phyloP scores from a whole-genome alignment of 1,140 invertebrate species.

The Diorhabda carinulata region DNA sequence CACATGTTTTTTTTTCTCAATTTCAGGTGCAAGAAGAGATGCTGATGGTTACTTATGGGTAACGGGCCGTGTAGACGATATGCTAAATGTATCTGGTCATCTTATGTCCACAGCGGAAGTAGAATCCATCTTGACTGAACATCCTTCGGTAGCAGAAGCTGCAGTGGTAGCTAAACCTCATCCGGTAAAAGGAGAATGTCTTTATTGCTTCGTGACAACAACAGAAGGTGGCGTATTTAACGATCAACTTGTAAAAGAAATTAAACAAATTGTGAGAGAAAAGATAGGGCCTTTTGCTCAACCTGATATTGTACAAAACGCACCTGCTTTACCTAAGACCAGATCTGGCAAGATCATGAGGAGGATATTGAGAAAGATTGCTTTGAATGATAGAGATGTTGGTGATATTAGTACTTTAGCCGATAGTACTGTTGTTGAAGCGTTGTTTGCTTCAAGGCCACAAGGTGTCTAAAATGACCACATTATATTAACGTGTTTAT shows the following conservation, averaged over 20 bases:
- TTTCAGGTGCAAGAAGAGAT: slow-evolving; percentile 79
- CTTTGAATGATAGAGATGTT: slow-evolving; percentile 79
- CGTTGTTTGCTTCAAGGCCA: slow-evolving; percentile 70
- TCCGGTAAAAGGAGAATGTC: slow-evolving; percentile 90
- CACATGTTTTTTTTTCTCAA: too few relatives aligned
- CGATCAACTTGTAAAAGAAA: slow-evolving; percentile 65
- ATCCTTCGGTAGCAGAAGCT: slow-evolving; percentile 80
- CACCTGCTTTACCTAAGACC: slow-evolving; percentile 91
- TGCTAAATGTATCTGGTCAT: slow-evolving; percentile 97
- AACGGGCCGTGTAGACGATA: slow-evolving; percentile 94
- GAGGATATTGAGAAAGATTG: slow-evolving; percentile 88
- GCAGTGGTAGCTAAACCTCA: slow-evolving; percentile 94
- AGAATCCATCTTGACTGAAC: slow-evolving; percentile 85
- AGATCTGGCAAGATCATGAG: slow-evolving; percentile 98
- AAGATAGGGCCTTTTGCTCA: slow-evolving; percentile 95
- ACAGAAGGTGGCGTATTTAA: slow-evolving; percentile 71
- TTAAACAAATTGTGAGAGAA: slow-evolving; percentile 81
- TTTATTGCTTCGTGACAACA: slow-evolving; percentile 94
- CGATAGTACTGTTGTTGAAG: slow-evolving; percentile 78
- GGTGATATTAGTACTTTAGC: slow-evolving; percentile 92
- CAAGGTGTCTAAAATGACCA: slow-evolving; percentile 23
- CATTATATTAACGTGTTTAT: too few relatives aligned
- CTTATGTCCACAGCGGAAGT: slow-evolving; percentile 95
- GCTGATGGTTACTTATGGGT: slow-evolving; percentile 95
- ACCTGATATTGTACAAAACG: slow-evolving; percentile 91